Base-by-base conservation (phyloP, 2,888 invertebrate species). In the Melanchra persicariae region DNA sequence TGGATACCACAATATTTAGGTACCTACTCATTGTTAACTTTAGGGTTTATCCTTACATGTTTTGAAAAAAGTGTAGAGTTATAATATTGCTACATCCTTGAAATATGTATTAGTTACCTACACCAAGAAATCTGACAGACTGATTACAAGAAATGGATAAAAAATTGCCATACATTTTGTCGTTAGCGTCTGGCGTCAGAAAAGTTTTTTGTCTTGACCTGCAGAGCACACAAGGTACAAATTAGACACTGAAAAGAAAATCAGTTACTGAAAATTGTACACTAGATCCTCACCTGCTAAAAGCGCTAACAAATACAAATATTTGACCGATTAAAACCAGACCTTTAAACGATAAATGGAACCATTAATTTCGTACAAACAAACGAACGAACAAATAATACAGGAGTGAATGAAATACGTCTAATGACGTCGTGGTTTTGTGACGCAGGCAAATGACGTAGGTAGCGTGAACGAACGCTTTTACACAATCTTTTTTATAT, bases 371-470 rank as follows among this genome's bases (percentile, higher is more conserved):
- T 70, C 37, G 19, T 51, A 64, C 51, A 70, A 77, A 81, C 62
- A 74, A 68, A 74, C 51, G 17, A 60, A 52, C 57, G 54, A 54
- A 34, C 30, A 45, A 45, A 43, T 43, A 63, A 52, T 59, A 30
- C 57, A 49, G 24, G 51, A 58, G 26, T 55, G 59, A 77, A 82
- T 72, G 52, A 74, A 84, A 70, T 72, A 61, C 54, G 71, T 60
- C 58, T 62, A 70, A 66, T 76, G 82, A 79, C 83, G 79, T 84
- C 84, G 76, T 57, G 17, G 45, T 37, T 62, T 49, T 15, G 51
- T 84, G 79, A 69, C 76, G 76, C 68, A 72, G 60, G 34, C 55
- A 55, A 74, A 45, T 70, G 82, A 64, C 78, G 79, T 70, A 52
- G 79, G 58, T 71, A 37, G 55, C 55, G 59, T 40, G 69, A 75